These are phyloP conservation scores for Micromys minutus DNA, from an alignment of 2,113 vertebrate species.

Conservation along the genomic window DNA sequence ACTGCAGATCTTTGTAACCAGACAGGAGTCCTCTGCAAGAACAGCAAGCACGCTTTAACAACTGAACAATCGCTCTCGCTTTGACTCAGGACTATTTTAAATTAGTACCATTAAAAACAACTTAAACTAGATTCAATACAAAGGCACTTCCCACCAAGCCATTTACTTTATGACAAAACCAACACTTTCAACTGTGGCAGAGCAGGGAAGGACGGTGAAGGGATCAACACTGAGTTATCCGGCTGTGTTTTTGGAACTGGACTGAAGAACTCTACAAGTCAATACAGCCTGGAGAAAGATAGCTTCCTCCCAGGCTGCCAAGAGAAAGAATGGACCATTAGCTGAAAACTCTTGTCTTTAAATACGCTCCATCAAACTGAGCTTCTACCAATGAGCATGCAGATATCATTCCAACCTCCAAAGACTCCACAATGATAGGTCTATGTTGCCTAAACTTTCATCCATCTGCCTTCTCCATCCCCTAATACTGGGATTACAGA, in stretches of 20 bases:
- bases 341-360: constrained; percentile 27
- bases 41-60: neutral
- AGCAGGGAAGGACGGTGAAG: neutral
- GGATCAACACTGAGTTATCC: neutral
- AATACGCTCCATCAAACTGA: neutral
- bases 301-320: neutral
- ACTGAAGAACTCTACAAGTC: neutral
- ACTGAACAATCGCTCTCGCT: neutral
- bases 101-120: constrained; percentile 34
- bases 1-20: too few species aligned
- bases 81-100: neutral
- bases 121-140: neutral
- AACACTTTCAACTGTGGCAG: neutral
- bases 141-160: neutral
- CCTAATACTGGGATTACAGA: neutral
- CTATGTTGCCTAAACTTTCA: neutral
- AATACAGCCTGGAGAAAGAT: neutral
- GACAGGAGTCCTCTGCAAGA: neutral
- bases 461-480: neutral
- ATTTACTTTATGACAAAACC: neutral
- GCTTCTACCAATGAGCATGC: neutral
- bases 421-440: neutral
- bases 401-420: constrained; percentile 16
- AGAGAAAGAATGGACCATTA: neutral
- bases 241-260: constrained; percentile 15